Percentiles rank a stretch among this genome's conserved stretches.
These are phyloP conservation scores for Thysanoteuthis rhombus DNA, from an alignment of 2,888 invertebrate species.

Conservation along the genomic window DNA sequence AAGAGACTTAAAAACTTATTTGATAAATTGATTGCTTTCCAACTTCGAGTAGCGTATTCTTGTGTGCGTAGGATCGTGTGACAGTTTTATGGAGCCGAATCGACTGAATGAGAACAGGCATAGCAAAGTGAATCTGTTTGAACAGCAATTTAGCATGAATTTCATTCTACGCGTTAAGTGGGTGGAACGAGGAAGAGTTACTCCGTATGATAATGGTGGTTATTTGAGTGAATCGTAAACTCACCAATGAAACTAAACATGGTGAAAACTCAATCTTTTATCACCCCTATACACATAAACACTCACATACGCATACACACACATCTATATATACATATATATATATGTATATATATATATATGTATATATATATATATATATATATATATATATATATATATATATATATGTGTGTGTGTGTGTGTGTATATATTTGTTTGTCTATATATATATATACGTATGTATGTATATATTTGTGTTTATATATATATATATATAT, in stretches of 20 bases:
- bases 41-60: background rate
- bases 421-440: background rate
- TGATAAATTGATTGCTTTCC: background rate
- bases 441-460: too few species aligned
- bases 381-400: background rate
- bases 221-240: too few species aligned
- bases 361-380: background rate
- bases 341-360: background rate
- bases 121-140: too few species aligned
- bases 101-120: background rate
- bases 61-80: background rate
- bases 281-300: background rate
- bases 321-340: background rate
- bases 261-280: too few species aligned
- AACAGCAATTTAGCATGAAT: too few species aligned
- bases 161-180: too few species aligned
- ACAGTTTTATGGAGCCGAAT: background rate
- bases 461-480: too few species aligned
- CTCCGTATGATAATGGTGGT: too few species aligned
- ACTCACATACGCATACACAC: background rate
- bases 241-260: too few species aligned
- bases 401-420: background rate
- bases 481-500: too few species aligned
- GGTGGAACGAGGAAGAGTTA: too few species aligned
- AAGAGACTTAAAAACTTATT: background rate